These are phyloP conservation scores for Alouatta palliata DNA, from an alignment of 2,113 vertebrate species.

Conservation along the genomic window DNA sequence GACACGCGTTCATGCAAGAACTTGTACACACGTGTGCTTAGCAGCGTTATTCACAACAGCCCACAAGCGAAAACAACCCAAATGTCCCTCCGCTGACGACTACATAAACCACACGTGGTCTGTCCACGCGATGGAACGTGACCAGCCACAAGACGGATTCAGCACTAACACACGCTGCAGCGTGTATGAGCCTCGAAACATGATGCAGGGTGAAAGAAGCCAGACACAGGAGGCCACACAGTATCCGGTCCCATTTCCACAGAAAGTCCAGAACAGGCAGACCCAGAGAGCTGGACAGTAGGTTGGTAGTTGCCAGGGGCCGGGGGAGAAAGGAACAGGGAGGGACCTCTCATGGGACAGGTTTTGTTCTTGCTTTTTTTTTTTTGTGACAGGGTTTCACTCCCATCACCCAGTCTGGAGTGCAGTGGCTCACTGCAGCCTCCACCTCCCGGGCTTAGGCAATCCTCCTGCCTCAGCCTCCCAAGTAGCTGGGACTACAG, in stretches of 20 bases:
- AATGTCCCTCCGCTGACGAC: fast-evolving
- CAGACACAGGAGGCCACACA: background rate
- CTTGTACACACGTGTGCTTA: fast-evolving
- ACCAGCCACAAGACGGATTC: background rate
- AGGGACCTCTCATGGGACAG: too few relatives aligned
- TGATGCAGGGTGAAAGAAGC: background rate
- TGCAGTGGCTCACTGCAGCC: background rate
- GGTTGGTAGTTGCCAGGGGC: background rate
- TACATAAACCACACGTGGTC: fast-evolving
- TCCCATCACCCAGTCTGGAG: background rate
- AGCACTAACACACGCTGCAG: fast-evolving
- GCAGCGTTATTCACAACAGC: background rate
- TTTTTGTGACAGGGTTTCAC: background rate
- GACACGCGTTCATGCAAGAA: fast-evolving
- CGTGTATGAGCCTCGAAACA: too few relatives aligned
- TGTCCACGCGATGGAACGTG: fast-evolving
- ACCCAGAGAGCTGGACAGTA: background rate
- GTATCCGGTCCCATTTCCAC: fast-evolving
- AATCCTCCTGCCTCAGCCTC: background rate
- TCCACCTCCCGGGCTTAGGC: background rate
- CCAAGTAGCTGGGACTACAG: background rate
- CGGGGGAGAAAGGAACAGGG: fast-evolving
- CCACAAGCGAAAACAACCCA: background rate
- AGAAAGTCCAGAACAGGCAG: background rate
- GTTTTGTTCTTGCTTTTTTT: background rate